A percentile compares a stretch with the other conserved stretches of the same genome.
phyloP scores from a whole-genome alignment of 1,140 invertebrate species.

The Drosophila sturtevanti region DNA sequence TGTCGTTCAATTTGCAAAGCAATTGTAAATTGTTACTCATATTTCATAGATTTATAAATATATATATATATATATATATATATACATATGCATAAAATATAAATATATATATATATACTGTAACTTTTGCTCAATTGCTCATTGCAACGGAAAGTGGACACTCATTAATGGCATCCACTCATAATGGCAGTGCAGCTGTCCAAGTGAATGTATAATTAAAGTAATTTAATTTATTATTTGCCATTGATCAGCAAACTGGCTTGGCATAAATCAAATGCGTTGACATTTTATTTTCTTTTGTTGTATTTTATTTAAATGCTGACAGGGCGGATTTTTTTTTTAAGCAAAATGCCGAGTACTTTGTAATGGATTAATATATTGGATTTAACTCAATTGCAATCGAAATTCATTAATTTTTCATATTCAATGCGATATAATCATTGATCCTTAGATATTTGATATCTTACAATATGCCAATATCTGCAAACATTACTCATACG shows the following conservation, averaged over 20 bases:
- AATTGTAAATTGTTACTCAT: conserved; percentile 67
- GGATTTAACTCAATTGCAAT: neutral
- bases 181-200: conserved; percentile 40
- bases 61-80: neutral
- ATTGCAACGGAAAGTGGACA: conserved; percentile 25
- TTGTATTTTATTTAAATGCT: conserved; percentile 65
- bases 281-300: conserved; percentile 39
- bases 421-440: neutral
- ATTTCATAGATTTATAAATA: conserved; percentile 32
- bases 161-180: conserved; percentile 48
- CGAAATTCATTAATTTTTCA: neutral
- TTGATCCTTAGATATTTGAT: too few species aligned
- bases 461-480: too few species aligned
- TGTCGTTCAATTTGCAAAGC: conserved; percentile 54
- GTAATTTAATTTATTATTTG: conserved; percentile 79
- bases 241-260: conserved; percentile 74
- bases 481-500: neutral
- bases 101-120: neutral
- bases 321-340: conserved; percentile 47
- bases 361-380: neutral
- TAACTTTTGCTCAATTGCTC: conserved; percentile 29
- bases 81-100: neutral
- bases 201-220: conserved; percentile 66
- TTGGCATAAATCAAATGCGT: conserved; percentile 68
- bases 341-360: conserved; percentile 5